Evolutionary conservation across 2,888 invertebrate species (phyloP).

Genomic region (Phytoseiulus persimilis): DNA sequence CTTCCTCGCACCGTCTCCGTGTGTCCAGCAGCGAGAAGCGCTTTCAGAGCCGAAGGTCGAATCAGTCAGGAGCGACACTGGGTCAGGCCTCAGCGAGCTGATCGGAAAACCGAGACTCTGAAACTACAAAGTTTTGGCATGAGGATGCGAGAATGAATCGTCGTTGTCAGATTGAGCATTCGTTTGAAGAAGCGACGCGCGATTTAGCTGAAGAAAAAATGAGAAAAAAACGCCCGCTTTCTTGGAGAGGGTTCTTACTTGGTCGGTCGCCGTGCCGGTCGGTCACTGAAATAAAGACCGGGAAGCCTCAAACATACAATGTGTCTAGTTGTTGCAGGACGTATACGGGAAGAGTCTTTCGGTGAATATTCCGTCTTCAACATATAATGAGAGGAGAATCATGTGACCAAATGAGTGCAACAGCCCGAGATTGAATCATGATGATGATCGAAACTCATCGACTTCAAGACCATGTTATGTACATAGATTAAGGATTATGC

Average conservation of each 20-base stretch:
- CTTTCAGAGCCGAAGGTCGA: background rate
- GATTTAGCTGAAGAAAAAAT: too few species aligned
- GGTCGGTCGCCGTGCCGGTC: background rate
- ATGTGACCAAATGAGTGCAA: background rate
- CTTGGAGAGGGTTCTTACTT: background rate
- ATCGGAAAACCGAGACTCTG: background rate
- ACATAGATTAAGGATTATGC: background rate
- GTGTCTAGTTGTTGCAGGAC: background rate
- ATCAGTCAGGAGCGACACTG: background rate
- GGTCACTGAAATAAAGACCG: background rate
- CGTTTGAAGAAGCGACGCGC: background rate
- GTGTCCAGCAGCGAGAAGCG: background rate
- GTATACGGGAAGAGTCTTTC: background rate
- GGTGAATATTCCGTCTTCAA: background rate
- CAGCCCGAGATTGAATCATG: background rate
- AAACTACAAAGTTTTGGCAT: background rate
- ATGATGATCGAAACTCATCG: background rate
- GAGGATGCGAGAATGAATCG: background rate
- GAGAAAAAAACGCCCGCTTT: too few species aligned
- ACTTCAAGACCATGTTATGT: background rate
- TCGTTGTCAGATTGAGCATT: background rate
- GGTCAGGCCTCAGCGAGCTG: background rate
- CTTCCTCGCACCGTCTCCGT: background rate
- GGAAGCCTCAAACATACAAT: background rate
- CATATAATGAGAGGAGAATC: background rate